Evolutionary conservation across 2,797 vertebrate species (phyloP).

Genomic region (Fundulus diaphanus): DNA sequence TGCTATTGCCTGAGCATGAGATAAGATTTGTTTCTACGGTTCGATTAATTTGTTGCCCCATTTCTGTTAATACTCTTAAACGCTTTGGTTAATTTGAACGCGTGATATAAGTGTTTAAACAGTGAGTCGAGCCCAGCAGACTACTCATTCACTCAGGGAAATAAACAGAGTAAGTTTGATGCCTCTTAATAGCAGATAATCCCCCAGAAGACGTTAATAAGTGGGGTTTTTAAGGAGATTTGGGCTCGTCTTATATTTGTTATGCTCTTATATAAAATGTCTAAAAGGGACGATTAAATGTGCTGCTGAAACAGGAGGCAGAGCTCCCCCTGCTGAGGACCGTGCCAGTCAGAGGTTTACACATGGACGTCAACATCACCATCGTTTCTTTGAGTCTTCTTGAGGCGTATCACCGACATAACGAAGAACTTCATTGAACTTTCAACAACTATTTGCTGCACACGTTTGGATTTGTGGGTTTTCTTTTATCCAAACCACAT

Average conservation of each 20-base stretch:
- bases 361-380: background rate
- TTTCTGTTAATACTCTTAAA: constrained; percentile 3
- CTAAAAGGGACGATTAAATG: background rate
- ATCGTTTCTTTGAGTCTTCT: background rate
- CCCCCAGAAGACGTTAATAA: constrained; percentile 6
- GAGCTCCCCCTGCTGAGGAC: background rate
- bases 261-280: background rate
- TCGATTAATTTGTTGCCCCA: background rate
- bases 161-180: constrained; percentile 1
- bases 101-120: background rate
- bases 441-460: background rate
- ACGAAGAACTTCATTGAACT: background rate
- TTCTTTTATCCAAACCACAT: background rate
- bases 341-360: background rate
- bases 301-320: background rate
- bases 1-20: constrained; percentile 3
- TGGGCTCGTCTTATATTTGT: background rate
- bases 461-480: background rate
- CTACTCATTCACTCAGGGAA: background rate
- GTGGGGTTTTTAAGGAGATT: background rate
- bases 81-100: background rate
- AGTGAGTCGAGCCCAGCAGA: background rate
- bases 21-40: constrained; percentile 1
- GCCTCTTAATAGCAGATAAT: constrained; percentile 10
- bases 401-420: background rate